Conservation (phyloP, 2,113 vertebrate genomes). For the Tragulus kanchil region DNA sequence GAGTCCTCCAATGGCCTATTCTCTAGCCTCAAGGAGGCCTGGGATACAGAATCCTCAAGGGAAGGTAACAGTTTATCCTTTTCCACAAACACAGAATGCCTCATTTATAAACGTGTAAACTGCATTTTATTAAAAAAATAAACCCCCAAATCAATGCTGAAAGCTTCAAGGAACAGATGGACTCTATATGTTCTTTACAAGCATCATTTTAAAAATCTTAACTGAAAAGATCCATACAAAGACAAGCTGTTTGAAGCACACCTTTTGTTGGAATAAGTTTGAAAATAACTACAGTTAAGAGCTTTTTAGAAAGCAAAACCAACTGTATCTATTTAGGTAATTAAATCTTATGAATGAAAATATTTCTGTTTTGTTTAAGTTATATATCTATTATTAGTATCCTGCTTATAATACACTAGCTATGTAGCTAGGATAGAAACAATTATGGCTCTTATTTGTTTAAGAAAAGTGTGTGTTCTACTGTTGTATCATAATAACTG, state of each 20-base stretch:
- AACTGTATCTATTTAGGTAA: conserved; percentile 71
- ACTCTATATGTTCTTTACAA: conserved; percentile 85
- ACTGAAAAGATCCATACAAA: conserved; percentile 63
- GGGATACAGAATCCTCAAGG: conserved; percentile 92
- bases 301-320: conserved; percentile 68
- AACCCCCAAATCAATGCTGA: conserved; percentile 87
- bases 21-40: conserved; percentile 94
- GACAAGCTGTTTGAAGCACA: conserved; percentile 80
- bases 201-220: conserved; percentile 78
- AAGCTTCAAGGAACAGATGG: conserved; percentile 90
- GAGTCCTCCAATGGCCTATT: conserved; percentile 93
- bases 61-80: conserved; percentile 94
- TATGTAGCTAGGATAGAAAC: conserved; percentile 67
- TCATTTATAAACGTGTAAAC: conserved; percentile 94
- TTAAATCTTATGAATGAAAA: conserved; percentile 68
- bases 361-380: conserved; percentile 63
- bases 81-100: conserved; percentile 94
- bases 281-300: conserved; percentile 69
- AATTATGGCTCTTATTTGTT: conserved; percentile 75
- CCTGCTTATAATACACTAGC: neutral
- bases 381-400: conserved; percentile 60
- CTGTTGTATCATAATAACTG: conserved; percentile 82
- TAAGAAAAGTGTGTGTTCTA: conserved; percentile 71
- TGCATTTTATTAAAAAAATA: conserved; percentile 91
- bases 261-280: conserved; percentile 82